Evolutionary conservation across 92 coral and sea anemone genomes (phyloP).

Genomic region (Ricordea florida): DNA sequence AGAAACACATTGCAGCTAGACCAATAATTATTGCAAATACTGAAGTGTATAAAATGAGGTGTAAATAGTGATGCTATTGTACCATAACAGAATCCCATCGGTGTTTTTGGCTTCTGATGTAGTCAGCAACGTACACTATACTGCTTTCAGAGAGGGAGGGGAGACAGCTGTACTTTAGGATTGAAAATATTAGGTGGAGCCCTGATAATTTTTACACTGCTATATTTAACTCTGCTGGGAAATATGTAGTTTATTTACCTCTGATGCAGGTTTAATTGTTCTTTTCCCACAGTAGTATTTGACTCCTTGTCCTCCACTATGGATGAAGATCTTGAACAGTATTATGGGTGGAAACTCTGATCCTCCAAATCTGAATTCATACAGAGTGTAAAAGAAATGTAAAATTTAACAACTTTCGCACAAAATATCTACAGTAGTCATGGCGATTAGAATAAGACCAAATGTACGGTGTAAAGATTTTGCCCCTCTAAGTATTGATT

Average conservation of each 20-base stretch:
- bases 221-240: neutral
- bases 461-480: neutral
- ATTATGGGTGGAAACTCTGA: conserved; percentile 96
- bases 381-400: neutral
- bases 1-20: too few relatives aligned
- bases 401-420: neutral
- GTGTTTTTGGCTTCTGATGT: too few relatives aligned
- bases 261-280: conserved; percentile 87
- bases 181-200: too few relatives aligned
- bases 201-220: neutral
- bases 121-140: too few relatives aligned
- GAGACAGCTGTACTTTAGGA: too few relatives aligned
- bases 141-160: too few relatives aligned
- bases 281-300: conserved; percentile 94
- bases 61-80: too few relatives aligned
- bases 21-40: too few relatives aligned
- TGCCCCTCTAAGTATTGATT: too few relatives aligned
- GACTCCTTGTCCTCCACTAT: conserved; percentile 92
- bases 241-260: conserved; percentile 36
- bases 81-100: too few relatives aligned
- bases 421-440: neutral
- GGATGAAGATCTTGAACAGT: conserved; percentile 88
- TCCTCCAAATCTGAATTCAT: conserved; percentile 89
- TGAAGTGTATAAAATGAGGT: too few relatives aligned
- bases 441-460: too few relatives aligned